Evolutionary conservation across 2,888 invertebrate species (phyloP).

Genomic region (Fragum sueziense): DNA sequence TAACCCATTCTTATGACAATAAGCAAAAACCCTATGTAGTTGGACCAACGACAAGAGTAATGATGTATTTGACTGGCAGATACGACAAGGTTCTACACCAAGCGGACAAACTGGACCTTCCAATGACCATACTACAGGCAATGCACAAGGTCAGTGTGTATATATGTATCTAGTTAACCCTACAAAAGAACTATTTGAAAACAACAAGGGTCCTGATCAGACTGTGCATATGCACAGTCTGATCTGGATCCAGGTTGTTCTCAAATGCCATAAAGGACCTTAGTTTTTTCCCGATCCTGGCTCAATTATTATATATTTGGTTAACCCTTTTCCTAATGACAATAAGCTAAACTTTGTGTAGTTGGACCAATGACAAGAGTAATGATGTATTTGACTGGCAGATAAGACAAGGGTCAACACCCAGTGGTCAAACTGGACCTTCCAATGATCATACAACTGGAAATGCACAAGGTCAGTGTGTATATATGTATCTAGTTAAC

Average conservation of each 20-base stretch:
- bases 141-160: constrained; percentile 52
- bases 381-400: constrained; percentile 80
- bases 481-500: no score
- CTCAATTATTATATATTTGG: no score
- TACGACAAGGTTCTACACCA: constrained; percentile 68
- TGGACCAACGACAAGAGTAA: constrained; percentile 72
- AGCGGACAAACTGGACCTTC: constrained; percentile 68
- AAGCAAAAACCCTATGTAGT: constrained; percentile 76
- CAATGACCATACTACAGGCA: constrained; percentile 68
- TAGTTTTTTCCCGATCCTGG: no score
- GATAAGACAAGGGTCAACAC: constrained; percentile 68
- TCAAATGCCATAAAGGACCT: no score
- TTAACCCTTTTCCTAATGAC: no score
- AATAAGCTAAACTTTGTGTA: constrained; percentile 78
- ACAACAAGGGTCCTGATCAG: no score
- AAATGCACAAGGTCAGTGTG: constrained; percentile 52
- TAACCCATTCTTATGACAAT: no score
- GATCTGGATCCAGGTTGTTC: no score
- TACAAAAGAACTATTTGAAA: no score
- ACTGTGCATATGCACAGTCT: no score
- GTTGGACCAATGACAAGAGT: constrained; percentile 73
- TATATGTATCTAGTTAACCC: no score
- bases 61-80: constrained; percentile 80
- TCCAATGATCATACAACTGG: constrained; percentile 68
- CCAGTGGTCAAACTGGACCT: constrained; percentile 66